Conservation (phyloP, 2,888 invertebrate species). For the Idaea aversata region DNA sequence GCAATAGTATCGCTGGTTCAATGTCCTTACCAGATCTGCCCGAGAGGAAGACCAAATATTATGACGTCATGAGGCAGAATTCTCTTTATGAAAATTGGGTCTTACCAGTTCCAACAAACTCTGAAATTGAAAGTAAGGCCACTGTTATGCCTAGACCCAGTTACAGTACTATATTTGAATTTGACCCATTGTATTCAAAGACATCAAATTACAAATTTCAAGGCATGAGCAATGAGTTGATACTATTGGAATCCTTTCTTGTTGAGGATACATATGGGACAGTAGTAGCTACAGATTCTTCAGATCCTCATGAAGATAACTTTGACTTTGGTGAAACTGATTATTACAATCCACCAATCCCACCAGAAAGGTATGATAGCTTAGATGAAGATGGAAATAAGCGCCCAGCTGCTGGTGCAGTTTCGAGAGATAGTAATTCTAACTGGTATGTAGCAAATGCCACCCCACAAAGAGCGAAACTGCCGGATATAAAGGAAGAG, state of each 20-base stretch:
- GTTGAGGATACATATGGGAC: conserved; percentile 85
- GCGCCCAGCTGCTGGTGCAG: conserved; percentile 7
- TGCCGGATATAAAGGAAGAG: conserved; percentile 38
- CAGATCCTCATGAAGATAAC: conserved; percentile 59
- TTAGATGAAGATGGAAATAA: conserved; percentile 45
- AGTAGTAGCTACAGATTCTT: conserved; percentile 71
- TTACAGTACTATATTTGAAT: conserved; percentile 85
- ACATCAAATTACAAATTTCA: conserved; percentile 49
- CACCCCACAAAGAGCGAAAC: conserved; percentile 32
- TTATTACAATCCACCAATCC: conserved; percentile 80
- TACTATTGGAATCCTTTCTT: conserved; percentile 83
- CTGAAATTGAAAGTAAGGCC: conserved; percentile 13
- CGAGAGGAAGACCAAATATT: conserved; percentile 27
- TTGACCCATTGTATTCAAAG: conserved; percentile 81
- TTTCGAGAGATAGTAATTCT: conserved; percentile 59
- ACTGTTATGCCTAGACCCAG: conserved; percentile 45
- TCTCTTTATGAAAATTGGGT: conserved; percentile 70
- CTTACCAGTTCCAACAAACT: conserved; percentile 41
- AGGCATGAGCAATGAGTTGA: conserved; percentile 81
- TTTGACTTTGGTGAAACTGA: conserved; percentile 63
- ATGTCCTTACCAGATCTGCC: conserved; percentile 57
- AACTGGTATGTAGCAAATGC: conserved; percentile 59
- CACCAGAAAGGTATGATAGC: conserved; percentile 84
- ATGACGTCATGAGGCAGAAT: conserved; percentile 57
- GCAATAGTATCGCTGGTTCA: conserved; percentile 56